Conservation (phyloP, 2,113 vertebrate genomes). For the Ginglymostoma cirratum region DNA sequence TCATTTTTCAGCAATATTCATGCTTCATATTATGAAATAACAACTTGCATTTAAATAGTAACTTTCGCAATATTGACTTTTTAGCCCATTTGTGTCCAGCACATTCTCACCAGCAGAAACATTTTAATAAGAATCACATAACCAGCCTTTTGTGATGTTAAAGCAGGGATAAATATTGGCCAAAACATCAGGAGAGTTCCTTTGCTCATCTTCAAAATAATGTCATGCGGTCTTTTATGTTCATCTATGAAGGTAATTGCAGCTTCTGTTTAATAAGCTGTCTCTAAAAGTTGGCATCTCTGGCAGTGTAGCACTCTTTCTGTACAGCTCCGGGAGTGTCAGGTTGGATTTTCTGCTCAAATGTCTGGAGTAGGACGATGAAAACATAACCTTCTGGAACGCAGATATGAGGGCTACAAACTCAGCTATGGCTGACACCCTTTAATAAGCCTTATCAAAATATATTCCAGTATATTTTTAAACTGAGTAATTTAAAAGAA, state of each 20-base stretch:
- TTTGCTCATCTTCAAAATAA: not conserved
- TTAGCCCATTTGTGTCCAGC: not conserved
- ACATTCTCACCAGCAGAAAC: not conserved
- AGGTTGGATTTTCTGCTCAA: not conserved
- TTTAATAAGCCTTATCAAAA: not conserved
- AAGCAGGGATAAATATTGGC: not conserved
- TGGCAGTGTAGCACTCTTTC: not conserved
- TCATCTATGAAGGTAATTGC: not conserved
- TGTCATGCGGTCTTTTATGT: not conserved
- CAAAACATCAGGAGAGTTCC: not conserved
- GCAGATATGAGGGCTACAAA: not conserved
- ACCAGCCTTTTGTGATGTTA: not conserved
- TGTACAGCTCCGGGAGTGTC: too few species aligned
- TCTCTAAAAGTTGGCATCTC: not conserved
- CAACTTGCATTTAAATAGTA: not conserved
- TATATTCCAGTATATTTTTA: not conserved
- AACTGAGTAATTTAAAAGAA: not conserved
- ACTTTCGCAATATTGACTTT: not conserved
- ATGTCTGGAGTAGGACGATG: not conserved
- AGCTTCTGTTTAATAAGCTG: not conserved
- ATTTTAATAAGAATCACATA: not conserved
- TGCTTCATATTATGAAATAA: not conserved
- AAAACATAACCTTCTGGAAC: not conserved
- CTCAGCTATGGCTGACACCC: not conserved
- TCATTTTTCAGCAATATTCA: too few species aligned